These are phyloP conservation scores for Diorhabda elongata DNA, from an alignment of 1,140 invertebrate genomes.

Conservation along the genomic window DNA sequence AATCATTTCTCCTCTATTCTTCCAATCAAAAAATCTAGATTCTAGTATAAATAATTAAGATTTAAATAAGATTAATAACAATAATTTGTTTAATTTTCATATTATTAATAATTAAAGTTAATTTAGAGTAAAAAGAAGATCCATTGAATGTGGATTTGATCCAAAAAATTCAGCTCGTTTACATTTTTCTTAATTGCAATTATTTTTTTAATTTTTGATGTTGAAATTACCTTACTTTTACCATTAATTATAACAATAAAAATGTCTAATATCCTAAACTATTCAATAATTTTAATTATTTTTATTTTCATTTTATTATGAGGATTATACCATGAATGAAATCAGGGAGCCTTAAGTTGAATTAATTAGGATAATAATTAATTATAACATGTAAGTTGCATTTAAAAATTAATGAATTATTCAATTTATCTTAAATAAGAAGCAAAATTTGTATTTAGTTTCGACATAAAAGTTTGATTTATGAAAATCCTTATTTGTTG, in stretches of 20 bases:
- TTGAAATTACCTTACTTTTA: slow-evolving; percentile 17
- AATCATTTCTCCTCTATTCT: slow-evolving; percentile 58
- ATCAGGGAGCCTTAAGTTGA: slow-evolving; percentile 58
- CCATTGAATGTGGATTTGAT: neutral
- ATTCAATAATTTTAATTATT: slow-evolving; percentile 44
- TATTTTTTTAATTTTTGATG: neutral
- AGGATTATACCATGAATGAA: slow-evolving; percentile 59
- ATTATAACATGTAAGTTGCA: slow-evolving; percentile 61
- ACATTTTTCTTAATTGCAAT: neutral
- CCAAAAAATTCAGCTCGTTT: neutral
- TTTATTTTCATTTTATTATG: slow-evolving; percentile 55
- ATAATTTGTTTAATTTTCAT: slow-evolving; percentile 1
- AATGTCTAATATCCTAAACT: slow-evolving; percentile 44
- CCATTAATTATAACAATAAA: slow-evolving; percentile 47
- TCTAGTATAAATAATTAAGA: slow-evolving; percentile 52
- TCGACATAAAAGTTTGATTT: slow-evolving; percentile 54
- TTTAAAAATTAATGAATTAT: slow-evolving; percentile 54
- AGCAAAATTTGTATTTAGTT: slow-evolving; percentile 55
- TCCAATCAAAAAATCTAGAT: slow-evolving; percentile 61
- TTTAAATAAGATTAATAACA: slow-evolving; percentile 41
- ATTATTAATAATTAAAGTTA: neutral
- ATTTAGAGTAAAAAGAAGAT: neutral
- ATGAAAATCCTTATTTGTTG: slow-evolving; percentile 51
- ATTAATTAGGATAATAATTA: slow-evolving; percentile 57
- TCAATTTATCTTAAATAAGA: slow-evolving; percentile 55